These are phyloP conservation scores for Sinodicranocentrus sp. DNA, from an alignment of 2,888 invertebrate species.

Conservation along the genomic window DNA sequence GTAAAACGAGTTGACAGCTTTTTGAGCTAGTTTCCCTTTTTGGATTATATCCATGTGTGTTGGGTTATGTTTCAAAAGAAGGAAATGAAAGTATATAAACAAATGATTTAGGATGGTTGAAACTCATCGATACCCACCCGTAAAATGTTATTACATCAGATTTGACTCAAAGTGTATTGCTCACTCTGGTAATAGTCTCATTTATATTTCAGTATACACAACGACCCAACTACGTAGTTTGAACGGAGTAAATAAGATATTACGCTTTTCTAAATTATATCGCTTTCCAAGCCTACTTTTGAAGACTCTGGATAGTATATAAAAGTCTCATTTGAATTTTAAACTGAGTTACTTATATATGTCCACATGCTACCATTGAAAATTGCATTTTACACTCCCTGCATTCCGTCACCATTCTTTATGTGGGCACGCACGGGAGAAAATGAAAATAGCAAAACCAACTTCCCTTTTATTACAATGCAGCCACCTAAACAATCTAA, in stretches of 20 bases:
- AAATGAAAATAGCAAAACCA: too few species aligned
- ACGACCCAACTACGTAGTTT: background rate
- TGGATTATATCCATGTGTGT: background rate
- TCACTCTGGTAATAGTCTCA: background rate
- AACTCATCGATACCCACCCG: background rate
- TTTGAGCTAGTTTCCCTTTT: background rate
- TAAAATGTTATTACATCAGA: constrained; percentile 2
- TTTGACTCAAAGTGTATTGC: background rate
- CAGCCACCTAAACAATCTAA: constrained; percentile 45
- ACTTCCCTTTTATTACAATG: too few species aligned
- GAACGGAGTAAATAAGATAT: too few species aligned
- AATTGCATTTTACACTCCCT: constrained; percentile 39
- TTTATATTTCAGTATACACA: background rate
- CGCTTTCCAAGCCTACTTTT: too few species aligned
- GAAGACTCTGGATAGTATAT: too few species aligned
- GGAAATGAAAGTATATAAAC: constrained; percentile 19
- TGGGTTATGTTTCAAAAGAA: background rate
- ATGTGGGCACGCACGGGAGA: too few species aligned
- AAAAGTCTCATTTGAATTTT: background rate
- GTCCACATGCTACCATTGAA: background rate
- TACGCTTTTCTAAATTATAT: too few species aligned
- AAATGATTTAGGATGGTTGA: background rate
- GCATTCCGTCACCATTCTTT: too few species aligned
- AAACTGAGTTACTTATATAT: background rate
- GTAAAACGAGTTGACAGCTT: constrained; percentile 29